These are phyloP conservation scores for Dendrolimus kikuchii DNA, from an alignment of 1,140 invertebrate genomes.

Conservation along the genomic window DNA sequence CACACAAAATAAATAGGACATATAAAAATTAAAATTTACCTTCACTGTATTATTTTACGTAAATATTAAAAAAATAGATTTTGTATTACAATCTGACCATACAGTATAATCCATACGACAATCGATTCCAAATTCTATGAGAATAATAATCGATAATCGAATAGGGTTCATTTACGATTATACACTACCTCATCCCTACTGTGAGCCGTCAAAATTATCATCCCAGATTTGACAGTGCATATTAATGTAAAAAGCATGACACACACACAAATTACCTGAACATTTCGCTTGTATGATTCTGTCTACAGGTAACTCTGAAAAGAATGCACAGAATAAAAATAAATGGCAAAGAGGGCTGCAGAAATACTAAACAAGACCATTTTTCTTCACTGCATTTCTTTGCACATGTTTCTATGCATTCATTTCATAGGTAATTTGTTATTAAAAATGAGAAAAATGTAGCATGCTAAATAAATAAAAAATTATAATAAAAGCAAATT, in stretches of 20 bases:
- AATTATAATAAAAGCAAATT: constrained; percentile 33
- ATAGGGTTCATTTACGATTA: too few relatives aligned
- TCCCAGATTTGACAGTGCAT: neutral
- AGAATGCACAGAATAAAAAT: constrained; percentile 63
- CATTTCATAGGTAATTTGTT: constrained; percentile 29
- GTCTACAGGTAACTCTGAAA: constrained; percentile 61
- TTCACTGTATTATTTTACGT: too few relatives aligned
- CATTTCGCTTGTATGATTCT: constrained; percentile 4
- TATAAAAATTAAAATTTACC: too few relatives aligned
- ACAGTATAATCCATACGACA: too few relatives aligned
- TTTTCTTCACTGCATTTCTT: constrained; percentile 56
- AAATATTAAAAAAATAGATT: too few relatives aligned
- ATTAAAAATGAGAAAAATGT: constrained; percentile 5
- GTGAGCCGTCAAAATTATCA: neutral
- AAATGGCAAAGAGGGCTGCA: constrained; percentile 42
- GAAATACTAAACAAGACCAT: constrained; percentile 2
- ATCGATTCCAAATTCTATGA: too few relatives aligned
- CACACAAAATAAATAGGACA: too few relatives aligned
- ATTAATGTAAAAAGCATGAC: constrained; percentile 3
- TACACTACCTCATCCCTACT: neutral
- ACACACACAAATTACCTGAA: neutral
- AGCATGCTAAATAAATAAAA: constrained; percentile 33
- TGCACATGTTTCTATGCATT: constrained; percentile 66
- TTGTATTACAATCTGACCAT: too few relatives aligned
- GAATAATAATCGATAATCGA: too few relatives aligned